These are phyloP conservation scores for Kradibia gibbosae DNA, from an alignment of 1,140 invertebrate species.

Conservation along the genomic window DNA sequence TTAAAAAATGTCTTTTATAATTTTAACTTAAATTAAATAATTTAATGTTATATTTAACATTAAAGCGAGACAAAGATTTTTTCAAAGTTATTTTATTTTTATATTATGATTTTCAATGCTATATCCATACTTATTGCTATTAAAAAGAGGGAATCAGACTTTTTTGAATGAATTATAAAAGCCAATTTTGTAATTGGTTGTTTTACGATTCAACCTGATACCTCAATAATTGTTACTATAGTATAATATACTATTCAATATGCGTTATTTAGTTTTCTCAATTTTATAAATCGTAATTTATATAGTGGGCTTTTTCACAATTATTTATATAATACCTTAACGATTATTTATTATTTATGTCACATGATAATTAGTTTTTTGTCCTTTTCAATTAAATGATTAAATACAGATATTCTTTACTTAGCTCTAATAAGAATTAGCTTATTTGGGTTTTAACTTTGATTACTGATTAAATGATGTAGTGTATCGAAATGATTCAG, in stretches of 20 bases:
- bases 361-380: neutral
- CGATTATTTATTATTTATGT: neutral
- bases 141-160: constrained; percentile 21
- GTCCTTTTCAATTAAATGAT: too few species aligned
- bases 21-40: constrained; percentile 26
- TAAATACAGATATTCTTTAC: neutral
- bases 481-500: neutral
- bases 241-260: constrained; percentile 5
- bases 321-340: constrained; percentile 11
- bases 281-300: neutral
- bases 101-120: neutral
- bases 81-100: constrained; percentile 9
- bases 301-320: neutral
- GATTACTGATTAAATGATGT: neutral
- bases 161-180: constrained; percentile 19
- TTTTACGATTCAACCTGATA: neutral
- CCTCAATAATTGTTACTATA: constrained; percentile 2
- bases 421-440: neutral
- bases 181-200: neutral
- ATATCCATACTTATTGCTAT: neutral
- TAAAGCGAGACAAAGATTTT: neutral
- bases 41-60: constrained; percentile 39
- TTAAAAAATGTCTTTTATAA: too few species aligned
- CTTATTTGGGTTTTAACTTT: neutral
- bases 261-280: neutral